Conservation (phyloP, 2,113 vertebrate genomes). For the Chinchilla lanigera region DNA sequence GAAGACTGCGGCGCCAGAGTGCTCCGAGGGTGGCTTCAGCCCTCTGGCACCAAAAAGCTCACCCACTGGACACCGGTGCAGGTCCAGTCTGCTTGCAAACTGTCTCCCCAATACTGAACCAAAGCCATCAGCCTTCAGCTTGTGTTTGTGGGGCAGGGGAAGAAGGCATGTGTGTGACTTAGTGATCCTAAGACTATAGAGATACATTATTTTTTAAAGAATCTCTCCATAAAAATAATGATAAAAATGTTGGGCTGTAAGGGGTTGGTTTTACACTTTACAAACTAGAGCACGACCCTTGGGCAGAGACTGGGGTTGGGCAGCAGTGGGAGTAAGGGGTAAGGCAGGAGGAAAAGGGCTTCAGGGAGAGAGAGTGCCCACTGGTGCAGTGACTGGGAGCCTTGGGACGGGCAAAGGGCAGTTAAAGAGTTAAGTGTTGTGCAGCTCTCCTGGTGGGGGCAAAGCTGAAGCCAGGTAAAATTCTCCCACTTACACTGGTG, state of each 20-base stretch:
- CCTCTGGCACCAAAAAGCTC: not conserved
- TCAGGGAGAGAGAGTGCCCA: not conserved
- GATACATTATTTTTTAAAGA: not conserved
- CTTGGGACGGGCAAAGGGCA: too few relatives aligned
- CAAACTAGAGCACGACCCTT: not conserved
- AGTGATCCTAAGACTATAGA: not conserved
- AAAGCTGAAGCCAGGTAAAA: not conserved
- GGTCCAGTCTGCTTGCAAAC: not conserved
- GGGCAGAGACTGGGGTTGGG: not conserved
- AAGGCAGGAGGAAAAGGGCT: not conserved
- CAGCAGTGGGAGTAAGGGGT: not conserved
- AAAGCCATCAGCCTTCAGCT: not conserved
- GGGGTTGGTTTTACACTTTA: not conserved
- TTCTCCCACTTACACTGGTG: not conserved
- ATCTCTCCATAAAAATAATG: not conserved
- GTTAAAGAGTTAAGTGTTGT: not conserved
- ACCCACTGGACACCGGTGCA: not conserved
- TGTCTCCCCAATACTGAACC: not conserved
- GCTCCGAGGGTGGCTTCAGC: not conserved
- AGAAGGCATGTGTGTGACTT: not conserved
- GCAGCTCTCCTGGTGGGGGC: not conserved
- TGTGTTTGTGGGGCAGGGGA: not conserved
- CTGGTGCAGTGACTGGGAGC: too few relatives aligned
- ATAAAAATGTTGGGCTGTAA: not conserved
- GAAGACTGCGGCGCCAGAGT: not conserved